Conservation (phyloP, 1,140 invertebrate species). For the Araneus ventricosus region DNA sequence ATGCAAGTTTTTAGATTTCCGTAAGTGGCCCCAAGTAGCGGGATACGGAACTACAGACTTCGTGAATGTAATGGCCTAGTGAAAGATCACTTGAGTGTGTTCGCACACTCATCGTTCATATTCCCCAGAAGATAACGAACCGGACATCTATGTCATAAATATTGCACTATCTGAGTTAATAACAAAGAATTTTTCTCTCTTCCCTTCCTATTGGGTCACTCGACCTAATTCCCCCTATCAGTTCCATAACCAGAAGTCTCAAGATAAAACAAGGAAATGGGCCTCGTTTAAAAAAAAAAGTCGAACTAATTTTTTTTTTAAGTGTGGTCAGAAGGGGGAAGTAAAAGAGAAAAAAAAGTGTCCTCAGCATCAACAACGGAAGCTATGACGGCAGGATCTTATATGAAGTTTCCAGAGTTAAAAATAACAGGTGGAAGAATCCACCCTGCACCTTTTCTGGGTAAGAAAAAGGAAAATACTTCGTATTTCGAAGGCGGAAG, state of each 20-base stretch:
- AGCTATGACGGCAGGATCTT: not conserved
- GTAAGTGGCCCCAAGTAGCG: too few relatives aligned
- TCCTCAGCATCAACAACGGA: not conserved
- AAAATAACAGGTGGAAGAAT: conserved; percentile 7
- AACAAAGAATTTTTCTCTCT: conserved; percentile 20
- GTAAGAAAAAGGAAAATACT: not conserved
- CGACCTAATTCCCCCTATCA: conserved; percentile 55
- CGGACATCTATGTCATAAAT: conserved; percentile 40
- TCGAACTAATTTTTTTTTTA: conserved; percentile 3
- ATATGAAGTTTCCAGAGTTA: not conserved
- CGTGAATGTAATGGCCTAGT: not conserved
- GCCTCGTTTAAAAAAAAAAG: not conserved
- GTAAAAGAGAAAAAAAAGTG: not conserved
- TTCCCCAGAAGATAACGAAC: not conserved
- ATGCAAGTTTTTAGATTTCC: too few relatives aligned
- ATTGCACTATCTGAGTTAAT: conserved; percentile 43
- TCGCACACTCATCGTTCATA: not conserved
- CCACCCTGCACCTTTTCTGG: not conserved
- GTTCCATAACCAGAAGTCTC: conserved; percentile 8
- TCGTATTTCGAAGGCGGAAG: not conserved
- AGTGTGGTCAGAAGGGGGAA: not conserved
- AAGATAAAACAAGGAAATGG: conserved; percentile 44
- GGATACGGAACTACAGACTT: not conserved
- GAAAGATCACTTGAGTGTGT: not conserved
- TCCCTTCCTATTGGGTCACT: not conserved